phyloP scores from a whole-genome alignment of 2,113 vertebrate genomes.

The Cochlearius cochlearius region DNA sequence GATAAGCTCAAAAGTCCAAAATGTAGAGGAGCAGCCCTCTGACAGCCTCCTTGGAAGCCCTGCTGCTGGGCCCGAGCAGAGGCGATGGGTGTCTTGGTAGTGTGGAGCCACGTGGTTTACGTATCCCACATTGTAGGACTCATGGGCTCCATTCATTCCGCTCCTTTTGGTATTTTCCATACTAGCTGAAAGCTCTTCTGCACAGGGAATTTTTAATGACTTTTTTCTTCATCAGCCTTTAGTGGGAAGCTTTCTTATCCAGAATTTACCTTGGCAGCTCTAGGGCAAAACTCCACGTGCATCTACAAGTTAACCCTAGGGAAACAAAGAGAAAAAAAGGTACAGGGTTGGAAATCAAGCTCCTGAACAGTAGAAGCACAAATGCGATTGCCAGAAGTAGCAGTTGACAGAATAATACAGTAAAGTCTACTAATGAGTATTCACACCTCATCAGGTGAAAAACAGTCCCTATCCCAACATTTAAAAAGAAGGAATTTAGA shows the following conservation, averaged over 20 bases:
- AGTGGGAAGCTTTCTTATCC: neutral
- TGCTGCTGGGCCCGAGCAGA: neutral
- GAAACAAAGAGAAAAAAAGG: neutral
- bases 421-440: neutral
- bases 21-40: accelerated
- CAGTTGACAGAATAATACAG: neutral
- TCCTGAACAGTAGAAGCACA: neutral
- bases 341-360: neutral
- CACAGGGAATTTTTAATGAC: neutral
- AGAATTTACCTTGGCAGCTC: neutral
- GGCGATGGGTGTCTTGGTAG: accelerated
- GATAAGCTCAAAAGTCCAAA: neutral
- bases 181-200: neutral
- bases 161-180: neutral
- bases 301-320: neutral
- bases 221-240: neutral
- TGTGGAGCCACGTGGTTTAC: accelerated
- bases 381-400: neutral
- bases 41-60: neutral
- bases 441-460: neutral
- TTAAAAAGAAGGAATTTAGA: neutral
- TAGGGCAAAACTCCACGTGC: neutral
- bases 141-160: neutral
- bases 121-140: neutral
- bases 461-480: neutral